Percentiles rank a stretch among this genome's conserved stretches.
Evolutionary conservation across 2,797 vertebrate species (phyloP).

Genomic region (Mormyrus hasselquistii): DNA sequence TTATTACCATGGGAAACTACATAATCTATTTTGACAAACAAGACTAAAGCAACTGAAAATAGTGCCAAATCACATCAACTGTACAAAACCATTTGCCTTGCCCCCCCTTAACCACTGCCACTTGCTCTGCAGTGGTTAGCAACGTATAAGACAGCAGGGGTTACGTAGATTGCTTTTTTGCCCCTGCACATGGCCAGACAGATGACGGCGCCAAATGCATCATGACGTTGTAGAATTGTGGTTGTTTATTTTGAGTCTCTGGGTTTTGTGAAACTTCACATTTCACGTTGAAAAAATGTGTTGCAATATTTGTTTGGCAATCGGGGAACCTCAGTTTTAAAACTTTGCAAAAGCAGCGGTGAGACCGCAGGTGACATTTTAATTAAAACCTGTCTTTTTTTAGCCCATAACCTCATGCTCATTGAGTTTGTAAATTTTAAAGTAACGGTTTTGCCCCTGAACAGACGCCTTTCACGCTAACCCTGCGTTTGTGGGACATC

Average conservation of each 20-base stretch:
- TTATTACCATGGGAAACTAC: neutral
- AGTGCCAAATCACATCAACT: neutral
- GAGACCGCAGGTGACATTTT: neutral
- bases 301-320: neutral
- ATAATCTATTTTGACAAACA: neutral
- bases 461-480: constrained; percentile 79
- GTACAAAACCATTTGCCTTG: neutral
- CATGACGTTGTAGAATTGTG: neutral
- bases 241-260: neutral
- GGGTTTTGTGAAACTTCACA: neutral
- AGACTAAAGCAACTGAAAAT: neutral
- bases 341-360: neutral
- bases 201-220: neutral
- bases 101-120: neutral
- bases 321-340: neutral
- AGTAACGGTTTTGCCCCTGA: constrained; percentile 25
- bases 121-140: neutral
- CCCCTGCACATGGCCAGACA: neutral
- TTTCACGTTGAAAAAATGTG: neutral
- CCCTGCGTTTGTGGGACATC: constrained; percentile 77
- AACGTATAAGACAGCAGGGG: neutral
- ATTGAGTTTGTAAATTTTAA: constrained; percentile 20
- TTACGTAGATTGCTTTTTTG: neutral
- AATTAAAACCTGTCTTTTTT: neutral
- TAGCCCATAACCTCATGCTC: neutral